A percentile compares a stretch with the other conserved stretches of the same genome.
Conservation (phyloP, 2,888 invertebrate genomes). For the Diloba caeruleocephala region DNA sequence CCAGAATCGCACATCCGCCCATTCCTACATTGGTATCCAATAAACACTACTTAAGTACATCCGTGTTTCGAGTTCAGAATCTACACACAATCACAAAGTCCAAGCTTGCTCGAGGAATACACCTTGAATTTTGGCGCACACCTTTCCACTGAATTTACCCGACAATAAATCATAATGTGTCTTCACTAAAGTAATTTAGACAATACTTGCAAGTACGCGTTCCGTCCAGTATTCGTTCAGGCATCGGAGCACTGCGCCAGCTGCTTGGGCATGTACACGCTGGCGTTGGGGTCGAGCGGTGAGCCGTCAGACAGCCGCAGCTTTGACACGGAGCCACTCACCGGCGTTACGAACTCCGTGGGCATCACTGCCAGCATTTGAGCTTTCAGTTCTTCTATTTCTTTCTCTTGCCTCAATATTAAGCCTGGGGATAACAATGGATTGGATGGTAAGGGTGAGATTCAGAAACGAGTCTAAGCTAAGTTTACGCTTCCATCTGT, state of each 20-base stretch:
- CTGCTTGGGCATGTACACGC: slow-evolving; percentile 96
- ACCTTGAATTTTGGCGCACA: slow-evolving; percentile 23
- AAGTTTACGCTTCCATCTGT: no score
- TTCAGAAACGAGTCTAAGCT: no score
- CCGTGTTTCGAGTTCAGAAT: no score
- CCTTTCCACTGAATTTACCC: slow-evolving; percentile 11
- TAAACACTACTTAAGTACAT: no score
- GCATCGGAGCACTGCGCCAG: slow-evolving; percentile 77
- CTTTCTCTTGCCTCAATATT: slow-evolving; percentile 95
- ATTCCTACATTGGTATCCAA: not conserved
- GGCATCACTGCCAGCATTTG: slow-evolving; percentile 98
- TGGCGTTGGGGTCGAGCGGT: slow-evolving; percentile 96
- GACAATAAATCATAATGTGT: not conserved
- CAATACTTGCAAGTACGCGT: slow-evolving; percentile 32
- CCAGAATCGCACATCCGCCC: not conserved
- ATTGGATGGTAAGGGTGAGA: no score
- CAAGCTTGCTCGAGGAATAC: not conserved
- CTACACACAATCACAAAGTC: no score
- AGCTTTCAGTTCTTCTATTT: slow-evolving; percentile 97
- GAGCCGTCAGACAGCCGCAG: slow-evolving; percentile 73
- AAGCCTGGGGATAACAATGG: slow-evolving; percentile 89
- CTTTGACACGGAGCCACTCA: slow-evolving; percentile 63
- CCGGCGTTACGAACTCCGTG: slow-evolving; percentile 83
- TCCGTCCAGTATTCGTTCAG: slow-evolving; percentile 60
- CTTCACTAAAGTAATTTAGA: slow-evolving; percentile 32